phyloP scores from a whole-genome alignment of 2,113 vertebrate species.

The Acanthisitta chloris region DNA sequence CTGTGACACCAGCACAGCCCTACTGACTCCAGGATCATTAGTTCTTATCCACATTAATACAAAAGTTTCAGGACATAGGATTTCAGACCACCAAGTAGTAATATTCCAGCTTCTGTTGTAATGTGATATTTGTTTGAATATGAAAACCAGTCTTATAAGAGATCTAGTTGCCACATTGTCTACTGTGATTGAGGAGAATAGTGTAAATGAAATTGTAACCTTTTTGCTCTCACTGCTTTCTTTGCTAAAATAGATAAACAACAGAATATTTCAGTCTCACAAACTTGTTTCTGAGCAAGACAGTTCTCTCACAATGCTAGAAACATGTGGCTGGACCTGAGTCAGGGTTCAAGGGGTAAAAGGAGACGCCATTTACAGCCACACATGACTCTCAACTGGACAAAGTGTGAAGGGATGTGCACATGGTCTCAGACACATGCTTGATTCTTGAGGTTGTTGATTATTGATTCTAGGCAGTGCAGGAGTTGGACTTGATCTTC shows the following conservation, averaged over 20 bases:
- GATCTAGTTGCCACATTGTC: neutral
- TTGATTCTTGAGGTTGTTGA: neutral
- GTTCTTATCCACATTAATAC: neutral
- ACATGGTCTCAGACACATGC: neutral
- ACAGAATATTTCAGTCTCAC: neutral
- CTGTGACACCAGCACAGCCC: neutral
- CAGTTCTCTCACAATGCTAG: neutral
- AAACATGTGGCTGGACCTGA: neutral
- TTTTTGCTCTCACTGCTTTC: neutral
- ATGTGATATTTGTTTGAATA: constrained; percentile 35
- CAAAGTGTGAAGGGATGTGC: neutral
- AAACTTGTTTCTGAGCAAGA: neutral
- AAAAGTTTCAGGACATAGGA: neutral
- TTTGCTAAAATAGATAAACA: constrained; percentile 28
- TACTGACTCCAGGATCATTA: neutral
- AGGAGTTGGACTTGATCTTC: neutral
- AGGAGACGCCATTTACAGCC: neutral
- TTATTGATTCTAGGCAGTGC: neutral
- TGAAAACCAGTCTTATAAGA: neutral
- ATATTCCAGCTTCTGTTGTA: neutral
- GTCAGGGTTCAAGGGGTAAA: neutral
- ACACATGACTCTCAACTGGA: fast-evolving
- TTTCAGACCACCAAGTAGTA: constrained; percentile 45
- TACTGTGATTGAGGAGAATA: neutral
- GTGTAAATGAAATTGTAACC: neutral